Conservation (phyloP, 2,113 vertebrate genomes). For the Neodon shergylaensis region DNA sequence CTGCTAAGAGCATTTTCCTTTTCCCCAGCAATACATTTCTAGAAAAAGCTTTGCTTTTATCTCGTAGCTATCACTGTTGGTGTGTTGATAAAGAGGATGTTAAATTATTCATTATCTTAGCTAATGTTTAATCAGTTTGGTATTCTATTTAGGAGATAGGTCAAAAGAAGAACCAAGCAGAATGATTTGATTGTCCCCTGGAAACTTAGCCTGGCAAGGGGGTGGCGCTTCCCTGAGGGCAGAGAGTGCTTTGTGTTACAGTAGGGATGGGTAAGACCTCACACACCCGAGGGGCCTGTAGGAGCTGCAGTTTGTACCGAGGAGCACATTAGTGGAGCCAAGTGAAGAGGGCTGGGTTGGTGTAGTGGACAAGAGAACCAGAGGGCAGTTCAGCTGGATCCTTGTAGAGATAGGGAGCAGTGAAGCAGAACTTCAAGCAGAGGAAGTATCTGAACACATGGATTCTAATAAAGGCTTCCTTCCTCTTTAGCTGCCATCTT, state of each 20-base stretch:
- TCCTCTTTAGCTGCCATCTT: background rate
- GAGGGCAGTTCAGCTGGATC: background rate
- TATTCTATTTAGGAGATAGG: background rate
- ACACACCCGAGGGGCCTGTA: background rate
- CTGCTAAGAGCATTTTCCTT: background rate
- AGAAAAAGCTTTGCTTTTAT: constrained; percentile 52
- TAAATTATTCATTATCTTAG: constrained; percentile 55
- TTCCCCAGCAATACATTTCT: constrained; percentile 18
- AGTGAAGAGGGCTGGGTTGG: too few relatives aligned
- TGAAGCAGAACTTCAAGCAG: background rate
- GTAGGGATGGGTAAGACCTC: background rate
- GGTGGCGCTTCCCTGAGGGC: background rate
- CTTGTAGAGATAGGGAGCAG: background rate
- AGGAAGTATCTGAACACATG: background rate
- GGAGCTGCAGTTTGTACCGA: background rate
- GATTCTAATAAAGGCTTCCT: background rate
- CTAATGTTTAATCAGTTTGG: constrained; percentile 46
- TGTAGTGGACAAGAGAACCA: background rate
- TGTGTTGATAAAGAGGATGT: constrained; percentile 56
- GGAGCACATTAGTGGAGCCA: fast-evolving
- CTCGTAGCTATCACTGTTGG: constrained; percentile 26
- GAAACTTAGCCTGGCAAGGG: background rate
- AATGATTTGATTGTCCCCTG: constrained; percentile 19
- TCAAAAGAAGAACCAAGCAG: background rate
- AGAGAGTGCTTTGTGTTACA: background rate